Conservation (phyloP, 2,113 vertebrate species). For the Porphyrio hochstetteri region DNA sequence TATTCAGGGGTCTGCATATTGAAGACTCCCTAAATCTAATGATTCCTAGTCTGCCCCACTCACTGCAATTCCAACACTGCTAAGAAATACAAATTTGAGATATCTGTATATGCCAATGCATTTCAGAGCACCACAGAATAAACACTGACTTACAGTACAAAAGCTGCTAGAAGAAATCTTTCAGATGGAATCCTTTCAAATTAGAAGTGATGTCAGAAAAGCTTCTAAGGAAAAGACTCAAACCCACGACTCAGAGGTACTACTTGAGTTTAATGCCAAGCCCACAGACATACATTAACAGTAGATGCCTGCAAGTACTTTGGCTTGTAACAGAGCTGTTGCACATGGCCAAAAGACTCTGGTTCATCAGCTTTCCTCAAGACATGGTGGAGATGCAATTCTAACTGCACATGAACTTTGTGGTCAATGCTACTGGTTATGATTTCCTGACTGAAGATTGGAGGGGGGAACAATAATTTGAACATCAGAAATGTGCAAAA, state of each 20-base stretch:
- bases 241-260: not conserved
- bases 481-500: not conserved
- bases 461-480: not conserved
- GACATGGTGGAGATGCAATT: not conserved
- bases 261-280: not conserved
- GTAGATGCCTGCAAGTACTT: not conserved
- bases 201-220: not conserved
- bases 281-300: not conserved
- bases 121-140: not conserved
- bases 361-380: not conserved
- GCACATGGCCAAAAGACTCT: not conserved
- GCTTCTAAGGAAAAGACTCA: not conserved
- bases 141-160: not conserved
- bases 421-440: not conserved
- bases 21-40: conserved; percentile 53
- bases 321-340: not conserved
- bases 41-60: not conserved
- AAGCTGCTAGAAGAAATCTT: not conserved
- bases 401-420: not conserved
- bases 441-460: not conserved
- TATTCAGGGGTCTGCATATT: conserved; percentile 48
- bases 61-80: not conserved
- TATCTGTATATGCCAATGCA: not conserved
- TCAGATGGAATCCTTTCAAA: not conserved
- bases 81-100: conserved; percentile 37